Evolutionary conservation across 2,888 invertebrate species (phyloP), one percentile per base, ranked within the genome.

Genomic region (Busseola fusca): DNA sequence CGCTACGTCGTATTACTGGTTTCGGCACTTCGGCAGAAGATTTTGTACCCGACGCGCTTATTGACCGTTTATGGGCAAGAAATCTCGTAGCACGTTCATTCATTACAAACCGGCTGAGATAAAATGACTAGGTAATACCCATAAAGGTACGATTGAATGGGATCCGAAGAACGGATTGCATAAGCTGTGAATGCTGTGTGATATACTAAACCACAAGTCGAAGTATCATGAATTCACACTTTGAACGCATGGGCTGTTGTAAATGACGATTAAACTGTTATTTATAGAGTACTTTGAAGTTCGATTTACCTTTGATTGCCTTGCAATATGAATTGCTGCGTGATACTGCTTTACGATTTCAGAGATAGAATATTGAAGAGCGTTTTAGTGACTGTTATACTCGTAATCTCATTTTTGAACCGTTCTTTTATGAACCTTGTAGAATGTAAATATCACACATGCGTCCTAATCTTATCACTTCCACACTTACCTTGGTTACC

Each of bases 1-100:
- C 84, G 86, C 89, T 87, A 87, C 90, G 86, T 87, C 86, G 88
- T 87, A 86, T 89, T 92, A 93, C 95, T 91, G 93, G 94, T 95
- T 95, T 94, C 91, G 93, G 93, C 86, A 87, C 91, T 88, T 85
- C 82, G 87, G 84, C 88, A 93, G 92, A 92, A 93, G 90, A 89
- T 91, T 90, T 89, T 87, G 88, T 90, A 84, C 82, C 81, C 86
- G 85, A 85, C 85, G 85, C 84, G 86, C 88, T 88, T 91, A 92
- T 92, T 91, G 91, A 90, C 91, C 92, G 88, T 91, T 90, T 93
- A 93, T 91, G 92, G 91, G 80, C 86, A 89, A 89, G 89, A 92
- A 93, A 92, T 89, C 89, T 73, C 71, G 81, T 78, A 78, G 77
- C 76, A 81, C 79, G 86, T 87, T 88, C 92, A 91, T 91, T 91